Evolutionary conservation across 2,113 vertebrate species (phyloP).

Genomic region (Scomber scombrus): DNA sequence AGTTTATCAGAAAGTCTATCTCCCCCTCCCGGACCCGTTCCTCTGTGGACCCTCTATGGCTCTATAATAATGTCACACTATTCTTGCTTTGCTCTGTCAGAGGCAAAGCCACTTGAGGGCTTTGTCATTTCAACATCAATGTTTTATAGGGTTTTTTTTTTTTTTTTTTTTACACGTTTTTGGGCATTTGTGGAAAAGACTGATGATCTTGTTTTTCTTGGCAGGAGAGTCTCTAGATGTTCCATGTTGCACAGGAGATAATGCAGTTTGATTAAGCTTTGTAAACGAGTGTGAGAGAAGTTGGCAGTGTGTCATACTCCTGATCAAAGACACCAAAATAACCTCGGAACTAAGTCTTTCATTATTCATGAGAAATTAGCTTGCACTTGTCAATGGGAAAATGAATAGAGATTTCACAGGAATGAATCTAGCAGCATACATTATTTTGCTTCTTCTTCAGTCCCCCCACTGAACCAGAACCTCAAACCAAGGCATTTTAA

Average conservation of each 20-base stretch:
- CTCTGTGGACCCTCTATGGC: too few species aligned
- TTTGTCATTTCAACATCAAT: too few species aligned
- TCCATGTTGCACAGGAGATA: neutral
- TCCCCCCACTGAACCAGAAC: neutral
- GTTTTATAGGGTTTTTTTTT: too few species aligned
- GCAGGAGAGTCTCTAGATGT: neutral
- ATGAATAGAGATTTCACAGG: constrained; percentile 30
- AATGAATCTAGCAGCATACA: neutral
- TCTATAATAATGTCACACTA: too few species aligned
- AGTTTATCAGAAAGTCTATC: too few species aligned
- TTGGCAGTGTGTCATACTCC: constrained; percentile 28
- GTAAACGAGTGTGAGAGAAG: constrained; percentile 31
- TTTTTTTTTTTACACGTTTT: too few species aligned
- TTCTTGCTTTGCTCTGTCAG: too few species aligned
- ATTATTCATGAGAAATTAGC: constrained; percentile 48
- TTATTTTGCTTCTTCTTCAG: neutral
- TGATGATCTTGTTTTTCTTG: too few species aligned
- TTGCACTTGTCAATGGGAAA: constrained; percentile 18
- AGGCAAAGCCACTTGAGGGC: too few species aligned
- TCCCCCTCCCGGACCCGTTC: too few species aligned
- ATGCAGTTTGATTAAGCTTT: constrained; percentile 34
- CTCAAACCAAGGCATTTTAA: neutral
- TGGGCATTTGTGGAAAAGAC: too few species aligned
- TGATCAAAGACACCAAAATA: constrained; percentile 57
- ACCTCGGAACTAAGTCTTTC: constrained; percentile 6